phyloP scores from a whole-genome alignment of 2,113 vertebrate genomes.

The Ranitomeya variabilis region DNA sequence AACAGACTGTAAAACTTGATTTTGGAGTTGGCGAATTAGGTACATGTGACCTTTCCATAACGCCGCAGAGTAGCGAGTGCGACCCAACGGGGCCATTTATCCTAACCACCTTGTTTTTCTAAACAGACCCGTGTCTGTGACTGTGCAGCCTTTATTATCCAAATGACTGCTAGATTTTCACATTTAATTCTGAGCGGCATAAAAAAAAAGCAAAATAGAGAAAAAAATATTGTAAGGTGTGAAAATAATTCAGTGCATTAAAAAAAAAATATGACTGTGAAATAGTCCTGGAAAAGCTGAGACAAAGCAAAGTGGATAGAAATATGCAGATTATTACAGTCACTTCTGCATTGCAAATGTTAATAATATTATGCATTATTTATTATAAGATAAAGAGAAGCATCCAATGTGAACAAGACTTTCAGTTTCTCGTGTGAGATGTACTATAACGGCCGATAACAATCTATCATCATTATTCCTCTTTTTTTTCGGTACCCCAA shows the following conservation, averaged over 20 bases:
- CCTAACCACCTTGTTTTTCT: conserved; percentile 14
- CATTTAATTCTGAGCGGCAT: not conserved
- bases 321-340: not conserved
- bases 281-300: not conserved
- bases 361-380: not conserved
- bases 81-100: conserved; percentile 35
- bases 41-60: conserved; percentile 54
- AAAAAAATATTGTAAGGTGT: not conserved
- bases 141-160: not conserved
- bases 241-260: conserved; percentile 7
- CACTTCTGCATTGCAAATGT: not conserved
- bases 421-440: no score
- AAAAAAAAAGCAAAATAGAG: not conserved
- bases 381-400: no score
- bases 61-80: not conserved
- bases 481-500: no score
- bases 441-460: no score
- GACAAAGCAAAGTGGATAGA: not conserved
- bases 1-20: conserved; percentile 52
- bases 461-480: no score
- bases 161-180: not conserved
- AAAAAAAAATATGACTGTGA: not conserved
- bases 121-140: not conserved
- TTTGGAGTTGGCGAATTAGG: conserved; percentile 43
- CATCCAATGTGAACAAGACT: no score